These are phyloP conservation scores for Premnoplex brunnescens DNA, from an alignment of 2,797 vertebrate genomes.

Conservation along the genomic window DNA sequence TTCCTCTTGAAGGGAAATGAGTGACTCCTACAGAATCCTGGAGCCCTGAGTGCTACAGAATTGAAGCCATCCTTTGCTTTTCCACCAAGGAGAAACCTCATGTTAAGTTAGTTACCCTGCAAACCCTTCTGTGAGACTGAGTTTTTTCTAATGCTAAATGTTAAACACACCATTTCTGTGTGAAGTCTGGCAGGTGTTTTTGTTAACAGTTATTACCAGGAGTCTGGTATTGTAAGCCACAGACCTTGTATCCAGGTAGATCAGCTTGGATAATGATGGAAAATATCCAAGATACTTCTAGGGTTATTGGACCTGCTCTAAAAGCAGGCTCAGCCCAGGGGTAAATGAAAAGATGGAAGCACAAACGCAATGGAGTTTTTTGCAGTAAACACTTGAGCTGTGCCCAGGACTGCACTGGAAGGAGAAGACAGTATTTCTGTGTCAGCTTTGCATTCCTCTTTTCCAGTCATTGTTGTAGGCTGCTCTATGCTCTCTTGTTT, in stretches of 20 bases:
- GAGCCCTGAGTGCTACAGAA: neutral
- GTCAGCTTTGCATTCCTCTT: neutral
- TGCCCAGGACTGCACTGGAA: neutral
- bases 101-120: neutral
- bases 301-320: neutral
- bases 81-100: neutral
- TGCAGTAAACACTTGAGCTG: neutral
- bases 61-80: neutral
- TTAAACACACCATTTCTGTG: neutral
- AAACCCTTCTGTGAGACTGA: neutral
- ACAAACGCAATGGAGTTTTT: neutral
- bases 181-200: neutral
- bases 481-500: neutral
- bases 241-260: neutral
- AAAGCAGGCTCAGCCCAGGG: neutral
- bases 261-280: neutral
- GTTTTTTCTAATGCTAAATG: neutral
- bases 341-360: neutral
- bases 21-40: neutral
- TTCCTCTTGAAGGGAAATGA: neutral
- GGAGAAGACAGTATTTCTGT: neutral
- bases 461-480: neutral
- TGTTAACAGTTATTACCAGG: neutral
- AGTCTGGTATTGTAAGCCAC: neutral
- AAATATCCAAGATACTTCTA: neutral